Conservation (phyloP, 92 coral and sea anemone species). For the Metridium senile region DNA sequence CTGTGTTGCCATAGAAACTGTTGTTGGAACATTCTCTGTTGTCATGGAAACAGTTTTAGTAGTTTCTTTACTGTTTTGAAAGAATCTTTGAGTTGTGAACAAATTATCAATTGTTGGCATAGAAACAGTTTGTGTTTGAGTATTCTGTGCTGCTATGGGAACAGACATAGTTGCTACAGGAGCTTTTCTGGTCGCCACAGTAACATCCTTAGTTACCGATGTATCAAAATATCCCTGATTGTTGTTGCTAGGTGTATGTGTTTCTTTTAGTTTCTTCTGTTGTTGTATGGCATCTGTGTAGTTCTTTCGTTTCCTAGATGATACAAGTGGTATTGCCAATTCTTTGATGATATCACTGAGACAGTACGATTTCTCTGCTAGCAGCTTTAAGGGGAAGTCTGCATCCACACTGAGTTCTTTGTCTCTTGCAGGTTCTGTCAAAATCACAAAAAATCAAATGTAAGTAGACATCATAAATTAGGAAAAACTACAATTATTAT, state of each 20-base stretch:
- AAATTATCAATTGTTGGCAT: neutral
- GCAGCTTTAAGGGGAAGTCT: neutral
- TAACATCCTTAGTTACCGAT: no score
- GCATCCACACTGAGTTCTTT: neutral
- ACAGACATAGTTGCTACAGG: neutral
- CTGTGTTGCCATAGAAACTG: neutral
- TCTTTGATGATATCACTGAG: constrained; percentile 29
- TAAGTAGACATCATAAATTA: neutral
- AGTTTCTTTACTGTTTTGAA: neutral
- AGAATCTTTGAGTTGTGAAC: neutral
- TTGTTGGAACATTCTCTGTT: neutral
- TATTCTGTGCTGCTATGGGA: neutral
- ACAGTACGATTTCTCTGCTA: constrained; percentile 14
- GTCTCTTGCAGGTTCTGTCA: neutral
- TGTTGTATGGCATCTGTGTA: neutral
- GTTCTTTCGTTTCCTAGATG: neutral
- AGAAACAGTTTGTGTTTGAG: neutral
- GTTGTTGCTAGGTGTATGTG: neutral
- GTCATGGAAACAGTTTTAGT: neutral
- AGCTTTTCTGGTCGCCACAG: neutral
- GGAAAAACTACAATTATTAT: no score
- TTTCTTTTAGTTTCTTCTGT: neutral
- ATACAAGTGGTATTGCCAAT: neutral
- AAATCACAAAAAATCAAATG: neutral
- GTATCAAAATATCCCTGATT: neutral